These are phyloP conservation scores for Mesorhabditis spiculigera DNA, from an alignment of 2,888 invertebrate species.

Conservation along the genomic window DNA sequence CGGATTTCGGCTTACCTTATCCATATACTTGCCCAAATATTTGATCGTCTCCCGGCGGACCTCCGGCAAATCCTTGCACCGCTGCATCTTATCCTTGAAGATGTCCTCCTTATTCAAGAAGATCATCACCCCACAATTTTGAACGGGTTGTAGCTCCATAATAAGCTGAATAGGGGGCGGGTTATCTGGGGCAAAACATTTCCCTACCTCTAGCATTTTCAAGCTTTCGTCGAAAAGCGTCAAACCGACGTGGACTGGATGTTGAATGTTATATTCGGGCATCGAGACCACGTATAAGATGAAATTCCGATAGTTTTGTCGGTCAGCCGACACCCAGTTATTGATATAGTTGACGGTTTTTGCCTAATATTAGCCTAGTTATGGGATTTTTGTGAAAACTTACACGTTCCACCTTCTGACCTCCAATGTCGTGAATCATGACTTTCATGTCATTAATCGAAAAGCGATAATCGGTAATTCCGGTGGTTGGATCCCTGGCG, in stretches of 20 bases:
- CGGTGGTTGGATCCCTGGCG: conserved; percentile 45
- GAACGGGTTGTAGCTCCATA: conserved; percentile 30
- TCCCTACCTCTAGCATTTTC: conserved; percentile 22
- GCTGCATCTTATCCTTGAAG: conserved; percentile 38
- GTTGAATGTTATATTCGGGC: conserved; percentile 47
- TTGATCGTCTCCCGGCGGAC: conserved; percentile 13
- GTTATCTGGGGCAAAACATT: not conserved
- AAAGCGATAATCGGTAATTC: conserved; percentile 49
- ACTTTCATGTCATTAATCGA: conserved; percentile 36
- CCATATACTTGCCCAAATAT: conserved; percentile 19
- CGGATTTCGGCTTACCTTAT: conserved; percentile 14
- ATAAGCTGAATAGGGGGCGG: conserved; percentile 24
- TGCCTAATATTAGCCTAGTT: conserved; percentile 20
- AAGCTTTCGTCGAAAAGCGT: conserved; percentile 49
- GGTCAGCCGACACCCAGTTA: conserved; percentile 31
- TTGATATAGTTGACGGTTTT: conserved; percentile 41
- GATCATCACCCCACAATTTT: conserved; percentile 47
- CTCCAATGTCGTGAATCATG: conserved; percentile 53
- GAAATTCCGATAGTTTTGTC: conserved; percentile 36
- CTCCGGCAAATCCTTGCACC: conserved; percentile 11
- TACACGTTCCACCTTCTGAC: conserved; percentile 45
- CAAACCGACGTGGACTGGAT: conserved; percentile 33
- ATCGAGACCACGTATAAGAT: conserved; percentile 50
- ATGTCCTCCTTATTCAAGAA: conserved; percentile 55
- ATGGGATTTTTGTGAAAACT: conserved; percentile 8